phyloP scores from a whole-genome alignment of 92 coral and sea anemone species.

The Porites lobata region DNA sequence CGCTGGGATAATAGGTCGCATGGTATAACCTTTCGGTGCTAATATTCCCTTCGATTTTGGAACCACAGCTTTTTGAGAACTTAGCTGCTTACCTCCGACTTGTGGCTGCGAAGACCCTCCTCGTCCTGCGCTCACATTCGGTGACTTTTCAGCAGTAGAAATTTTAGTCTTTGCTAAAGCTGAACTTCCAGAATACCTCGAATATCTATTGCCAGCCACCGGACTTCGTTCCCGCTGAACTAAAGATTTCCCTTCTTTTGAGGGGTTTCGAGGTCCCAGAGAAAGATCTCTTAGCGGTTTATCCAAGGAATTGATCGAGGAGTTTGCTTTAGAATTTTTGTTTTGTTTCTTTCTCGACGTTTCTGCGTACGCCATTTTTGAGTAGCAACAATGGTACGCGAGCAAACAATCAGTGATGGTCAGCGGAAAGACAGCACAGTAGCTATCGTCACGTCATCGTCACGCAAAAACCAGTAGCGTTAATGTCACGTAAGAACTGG shows the following conservation, averaged over 20 bases:
- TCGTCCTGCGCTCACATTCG: neutral
- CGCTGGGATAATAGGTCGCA: slow-evolving; percentile 95
- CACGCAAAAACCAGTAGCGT: no score
- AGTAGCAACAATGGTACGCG: slow-evolving; percentile 52
- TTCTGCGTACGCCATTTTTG: slow-evolving; percentile 73
- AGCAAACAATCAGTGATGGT: slow-evolving; percentile 13
- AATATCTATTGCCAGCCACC: slow-evolving; percentile 58
- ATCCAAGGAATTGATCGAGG: slow-evolving; percentile 23
- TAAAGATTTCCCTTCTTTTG: slow-evolving; percentile 39
- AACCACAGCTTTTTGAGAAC: slow-evolving; percentile 24
- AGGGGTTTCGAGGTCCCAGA: slow-evolving; percentile 26
- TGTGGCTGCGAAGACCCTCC: slow-evolving; percentile 6
- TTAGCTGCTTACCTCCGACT: neutral
- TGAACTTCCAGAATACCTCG: slow-evolving; percentile 42
- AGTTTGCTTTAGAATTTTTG: slow-evolving; percentile 14
- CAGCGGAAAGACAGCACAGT: neutral
- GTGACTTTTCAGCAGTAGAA: slow-evolving; percentile 10
- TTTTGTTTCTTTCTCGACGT: slow-evolving; percentile 62
- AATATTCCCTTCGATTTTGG: slow-evolving; percentile 40
- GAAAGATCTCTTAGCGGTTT: slow-evolving; percentile 36
- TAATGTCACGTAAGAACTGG: no score
- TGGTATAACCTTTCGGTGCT: slow-evolving; percentile 89
- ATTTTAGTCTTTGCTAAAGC: neutral
- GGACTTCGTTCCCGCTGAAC: slow-evolving; percentile 57
- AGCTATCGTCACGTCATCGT: no score